These are phyloP conservation scores for Paracanthobrama guichenoti DNA, from an alignment of 2,113 vertebrate genomes.

Conservation along the genomic window DNA sequence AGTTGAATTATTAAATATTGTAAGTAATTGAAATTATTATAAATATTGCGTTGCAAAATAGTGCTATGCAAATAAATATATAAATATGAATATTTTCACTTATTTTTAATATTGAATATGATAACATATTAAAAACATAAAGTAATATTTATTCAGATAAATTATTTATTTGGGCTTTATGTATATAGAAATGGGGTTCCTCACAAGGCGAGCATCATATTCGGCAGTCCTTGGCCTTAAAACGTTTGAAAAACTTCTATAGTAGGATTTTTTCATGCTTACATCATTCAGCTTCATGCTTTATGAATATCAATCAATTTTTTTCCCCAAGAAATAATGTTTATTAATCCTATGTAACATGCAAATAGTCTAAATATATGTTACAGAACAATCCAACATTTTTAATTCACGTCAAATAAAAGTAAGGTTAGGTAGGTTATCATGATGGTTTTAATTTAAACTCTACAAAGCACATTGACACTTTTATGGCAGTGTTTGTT, in stretches of 20 bases:
- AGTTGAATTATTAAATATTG: no score
- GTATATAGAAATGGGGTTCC: neutral
- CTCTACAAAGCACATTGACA: neutral
- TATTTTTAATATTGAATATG: neutral
- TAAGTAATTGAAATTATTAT: no score
- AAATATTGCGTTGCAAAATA: no score
- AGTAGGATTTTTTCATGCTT: neutral
- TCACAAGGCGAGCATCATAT: neutral
- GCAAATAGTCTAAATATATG: neutral
- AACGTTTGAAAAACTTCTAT: neutral
- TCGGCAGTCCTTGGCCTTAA: neutral
- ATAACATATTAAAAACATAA: no score
- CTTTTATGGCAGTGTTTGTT: conserved; percentile 9
- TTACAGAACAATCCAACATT: neutral
- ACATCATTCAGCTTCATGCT: no score
- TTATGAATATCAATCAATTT: neutral
- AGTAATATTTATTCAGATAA: no score
- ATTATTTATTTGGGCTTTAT: neutral
- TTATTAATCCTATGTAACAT: neutral
- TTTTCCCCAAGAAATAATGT: neutral
- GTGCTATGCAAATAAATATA: no score
- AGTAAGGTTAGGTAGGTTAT: neutral
- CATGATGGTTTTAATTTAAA: conserved; percentile 8
- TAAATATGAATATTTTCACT: no score
- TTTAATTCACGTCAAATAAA: neutral